phyloP scores from a whole-genome alignment of 1,140 invertebrate genomes.

The Drosophila triauraria region DNA sequence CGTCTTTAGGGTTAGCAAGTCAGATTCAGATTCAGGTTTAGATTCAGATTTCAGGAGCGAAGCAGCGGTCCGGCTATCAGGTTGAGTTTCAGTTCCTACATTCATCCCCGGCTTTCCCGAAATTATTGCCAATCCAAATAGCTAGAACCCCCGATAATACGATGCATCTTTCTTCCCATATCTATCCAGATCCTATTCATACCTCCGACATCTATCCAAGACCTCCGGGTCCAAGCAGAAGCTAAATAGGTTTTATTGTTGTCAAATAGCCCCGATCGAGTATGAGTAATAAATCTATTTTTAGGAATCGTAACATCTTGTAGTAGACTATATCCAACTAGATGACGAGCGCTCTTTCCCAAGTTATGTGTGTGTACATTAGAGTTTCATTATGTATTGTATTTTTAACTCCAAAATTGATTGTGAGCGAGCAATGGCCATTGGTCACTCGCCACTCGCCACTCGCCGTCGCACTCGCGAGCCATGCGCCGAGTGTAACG shows the following conservation, averaged over 20 bases:
- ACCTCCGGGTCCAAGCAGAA: conserved; percentile 1
- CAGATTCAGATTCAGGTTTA: not conserved
- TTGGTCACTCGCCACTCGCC: conserved; percentile 11
- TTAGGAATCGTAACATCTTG: conserved; percentile 43
- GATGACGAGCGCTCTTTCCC: conserved; percentile 44
- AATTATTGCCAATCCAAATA: conserved; percentile 7
- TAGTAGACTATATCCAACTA: conserved; percentile 51
- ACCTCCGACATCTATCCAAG: conserved; percentile 3
- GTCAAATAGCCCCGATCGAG: conserved; percentile 5
- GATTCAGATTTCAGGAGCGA: not conserved
- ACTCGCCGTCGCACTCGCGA: conserved; percentile 41
- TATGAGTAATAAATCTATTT: conserved; percentile 12
- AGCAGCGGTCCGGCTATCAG: conserved; percentile 4
- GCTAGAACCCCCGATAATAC: conserved; percentile 1
- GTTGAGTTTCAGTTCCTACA: not conserved
- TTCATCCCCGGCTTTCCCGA: not conserved
- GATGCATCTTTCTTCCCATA: conserved; percentile 10
- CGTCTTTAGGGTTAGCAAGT: conserved; percentile 6
- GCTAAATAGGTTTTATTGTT: conserved; percentile 10
- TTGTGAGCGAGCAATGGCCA: conserved; percentile 12
- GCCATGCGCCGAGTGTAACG: conserved; percentile 17
- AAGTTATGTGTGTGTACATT: conserved; percentile 39
- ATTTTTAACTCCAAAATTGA: conserved; percentile 34
- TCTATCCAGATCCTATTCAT: conserved; percentile 23
- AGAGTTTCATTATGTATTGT: conserved; percentile 52